Evolutionary conservation across 2,888 invertebrate genomes (phyloP).

Genomic region (Hecatera dysodea): DNA sequence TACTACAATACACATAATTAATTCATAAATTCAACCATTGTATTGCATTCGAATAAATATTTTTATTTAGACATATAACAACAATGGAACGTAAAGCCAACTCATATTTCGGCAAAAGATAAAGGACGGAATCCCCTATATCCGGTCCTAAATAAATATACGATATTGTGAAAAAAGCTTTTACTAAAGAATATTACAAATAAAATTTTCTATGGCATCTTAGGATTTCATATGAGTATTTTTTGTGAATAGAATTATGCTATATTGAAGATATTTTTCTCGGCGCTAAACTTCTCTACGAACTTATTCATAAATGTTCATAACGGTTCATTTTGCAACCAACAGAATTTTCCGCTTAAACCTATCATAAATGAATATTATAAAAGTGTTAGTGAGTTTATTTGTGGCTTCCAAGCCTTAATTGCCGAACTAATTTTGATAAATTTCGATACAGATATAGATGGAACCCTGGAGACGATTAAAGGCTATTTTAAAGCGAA

Average conservation of each 20-base stretch:
- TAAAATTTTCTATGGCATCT: slow-evolving; percentile 29
- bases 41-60: slow-evolving; percentile 45
- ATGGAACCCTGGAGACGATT: too few relatives aligned
- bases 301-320: background rate
- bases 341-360: too few relatives aligned
- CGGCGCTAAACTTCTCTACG: background rate
- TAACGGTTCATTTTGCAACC: background rate
- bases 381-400: too few relatives aligned
- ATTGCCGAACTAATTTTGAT: too few relatives aligned
- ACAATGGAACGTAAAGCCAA: slow-evolving; percentile 40
- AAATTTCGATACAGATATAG: too few relatives aligned
- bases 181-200: slow-evolving; percentile 34
- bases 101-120: slow-evolving; percentile 48
- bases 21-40: slow-evolving; percentile 35
- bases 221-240: slow-evolving; percentile 18
- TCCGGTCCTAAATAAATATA: slow-evolving; percentile 59
- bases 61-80: slow-evolving; percentile 58
- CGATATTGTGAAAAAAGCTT: slow-evolving; percentile 43
- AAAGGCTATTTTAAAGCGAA: too few relatives aligned
- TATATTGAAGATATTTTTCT: slow-evolving; percentile 24
- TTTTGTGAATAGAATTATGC: slow-evolving; percentile 22
- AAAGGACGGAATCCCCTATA: slow-evolving; percentile 49
- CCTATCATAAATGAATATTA: too few relatives aligned
- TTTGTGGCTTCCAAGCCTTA: too few relatives aligned
- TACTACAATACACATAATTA: slow-evolving; percentile 16